Conservation (phyloP, 2,113 vertebrate species). For the Catharus bicknelli region DNA sequence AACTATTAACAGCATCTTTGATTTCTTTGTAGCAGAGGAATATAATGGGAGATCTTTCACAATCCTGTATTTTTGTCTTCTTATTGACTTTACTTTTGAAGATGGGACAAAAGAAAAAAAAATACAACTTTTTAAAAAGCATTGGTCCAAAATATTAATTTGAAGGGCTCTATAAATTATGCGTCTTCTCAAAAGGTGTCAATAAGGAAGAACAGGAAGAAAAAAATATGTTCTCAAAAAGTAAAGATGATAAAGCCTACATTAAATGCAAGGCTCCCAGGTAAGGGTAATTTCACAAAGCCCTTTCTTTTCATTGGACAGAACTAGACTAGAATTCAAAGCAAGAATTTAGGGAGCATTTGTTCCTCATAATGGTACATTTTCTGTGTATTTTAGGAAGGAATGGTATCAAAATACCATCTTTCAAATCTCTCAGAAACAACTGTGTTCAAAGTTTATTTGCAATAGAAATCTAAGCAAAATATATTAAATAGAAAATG, state of each 20-base stretch:
- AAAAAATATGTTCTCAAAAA: slow-evolving; percentile 24
- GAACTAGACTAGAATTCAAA: neutral
- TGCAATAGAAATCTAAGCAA: neutral
- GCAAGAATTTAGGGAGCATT: neutral
- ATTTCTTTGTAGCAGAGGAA: slow-evolving; percentile 33
- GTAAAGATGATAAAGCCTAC: neutral
- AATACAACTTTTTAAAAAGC: neutral
- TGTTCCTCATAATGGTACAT: neutral
- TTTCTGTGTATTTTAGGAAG: neutral
- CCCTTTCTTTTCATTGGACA: neutral
- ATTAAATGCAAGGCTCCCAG: neutral
- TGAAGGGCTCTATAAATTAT: slow-evolving; percentile 49
- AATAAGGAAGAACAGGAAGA: neutral
- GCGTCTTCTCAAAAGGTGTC: neutral
- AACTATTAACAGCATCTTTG: neutral
- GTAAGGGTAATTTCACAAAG: neutral
- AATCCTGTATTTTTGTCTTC: slow-evolving; percentile 19
- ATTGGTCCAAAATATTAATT: slow-evolving; percentile 54
- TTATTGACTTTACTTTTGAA: slow-evolving; percentile 35
- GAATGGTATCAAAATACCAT: neutral
- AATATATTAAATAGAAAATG: neutral
- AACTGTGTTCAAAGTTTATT: neutral
- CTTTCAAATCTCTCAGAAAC: neutral
- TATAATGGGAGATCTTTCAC: neutral
- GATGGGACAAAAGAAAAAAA: slow-evolving; percentile 5